Conservation (phyloP, 2,113 vertebrate species). For the Neolamprologus caudopunctatus region DNA sequence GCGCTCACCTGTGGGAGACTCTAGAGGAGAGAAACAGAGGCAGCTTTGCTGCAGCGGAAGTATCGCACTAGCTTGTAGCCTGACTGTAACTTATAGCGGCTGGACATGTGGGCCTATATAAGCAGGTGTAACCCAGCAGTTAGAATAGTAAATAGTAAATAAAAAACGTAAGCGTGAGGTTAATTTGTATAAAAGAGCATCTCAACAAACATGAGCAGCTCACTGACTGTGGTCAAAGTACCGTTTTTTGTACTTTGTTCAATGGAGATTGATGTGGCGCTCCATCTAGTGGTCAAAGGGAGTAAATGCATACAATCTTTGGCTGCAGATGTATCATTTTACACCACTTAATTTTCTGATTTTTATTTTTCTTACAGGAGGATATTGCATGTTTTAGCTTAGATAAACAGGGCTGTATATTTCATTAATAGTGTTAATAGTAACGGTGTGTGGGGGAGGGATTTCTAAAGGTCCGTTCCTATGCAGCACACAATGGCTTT, state of each 20-base stretch:
- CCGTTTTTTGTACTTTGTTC: background rate
- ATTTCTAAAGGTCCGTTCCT: background rate
- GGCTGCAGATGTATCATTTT: background rate
- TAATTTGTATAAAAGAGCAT: background rate
- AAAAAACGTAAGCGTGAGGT: background rate
- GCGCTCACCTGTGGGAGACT: background rate
- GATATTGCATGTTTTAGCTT: background rate
- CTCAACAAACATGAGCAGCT: background rate
- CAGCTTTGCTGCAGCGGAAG: background rate
- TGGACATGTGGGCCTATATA: background rate
- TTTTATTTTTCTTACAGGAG: background rate
- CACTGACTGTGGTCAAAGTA: background rate
- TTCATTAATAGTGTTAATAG: background rate
- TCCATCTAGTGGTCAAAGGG: conserved; percentile 19
- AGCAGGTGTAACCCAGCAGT: background rate
- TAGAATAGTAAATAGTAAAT: background rate
- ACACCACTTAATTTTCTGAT: background rate
- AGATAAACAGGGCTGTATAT: background rate
- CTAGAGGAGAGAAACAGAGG: background rate
- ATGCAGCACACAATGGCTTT: background rate
- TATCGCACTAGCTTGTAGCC: background rate
- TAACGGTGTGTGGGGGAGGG: background rate
- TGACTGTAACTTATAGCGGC: background rate
- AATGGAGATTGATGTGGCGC: background rate
- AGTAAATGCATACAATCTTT: background rate